These are phyloP conservation scores for Botia kubotai DNA, from an alignment of 2,797 vertebrate species.

Conservation along the genomic window DNA sequence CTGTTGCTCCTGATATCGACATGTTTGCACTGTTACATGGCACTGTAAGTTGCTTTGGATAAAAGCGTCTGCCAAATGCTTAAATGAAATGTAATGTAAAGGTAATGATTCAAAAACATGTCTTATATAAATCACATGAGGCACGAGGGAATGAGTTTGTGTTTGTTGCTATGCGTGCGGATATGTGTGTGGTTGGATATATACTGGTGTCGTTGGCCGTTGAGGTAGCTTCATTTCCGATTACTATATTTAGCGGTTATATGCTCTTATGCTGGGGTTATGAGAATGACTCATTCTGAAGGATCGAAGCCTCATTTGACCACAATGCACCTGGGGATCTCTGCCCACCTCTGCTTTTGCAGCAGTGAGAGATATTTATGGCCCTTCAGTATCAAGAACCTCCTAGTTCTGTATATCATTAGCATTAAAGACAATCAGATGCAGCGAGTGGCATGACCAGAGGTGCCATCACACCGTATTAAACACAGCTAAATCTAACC, in stretches of 20 bases:
- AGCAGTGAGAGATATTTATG: constrained; percentile 17
- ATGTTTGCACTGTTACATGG: no score
- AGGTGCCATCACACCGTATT: background rate
- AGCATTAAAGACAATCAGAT: constrained; percentile 8
- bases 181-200: background rate
- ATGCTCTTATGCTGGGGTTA: constrained; percentile 2
- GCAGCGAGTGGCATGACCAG: background rate
- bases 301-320: constrained; percentile 12
- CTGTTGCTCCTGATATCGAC: no score
- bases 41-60: no score
- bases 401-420: constrained; percentile 5
- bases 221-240: background rate
- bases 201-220: background rate
- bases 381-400: constrained; percentile 4
- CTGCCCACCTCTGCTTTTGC: constrained; percentile 1
- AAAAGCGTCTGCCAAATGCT: no score
- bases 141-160: background rate
- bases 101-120: background rate
- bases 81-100: no score
- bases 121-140: background rate
- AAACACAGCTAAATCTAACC: constrained; percentile 19
- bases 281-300: constrained; percentile 31
- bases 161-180: background rate
- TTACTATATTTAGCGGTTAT: constrained; percentile 9
- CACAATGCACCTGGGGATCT: background rate